Evolutionary conservation across 2,888 invertebrate species (phyloP).

Genomic region (Rhagium mordax): DNA sequence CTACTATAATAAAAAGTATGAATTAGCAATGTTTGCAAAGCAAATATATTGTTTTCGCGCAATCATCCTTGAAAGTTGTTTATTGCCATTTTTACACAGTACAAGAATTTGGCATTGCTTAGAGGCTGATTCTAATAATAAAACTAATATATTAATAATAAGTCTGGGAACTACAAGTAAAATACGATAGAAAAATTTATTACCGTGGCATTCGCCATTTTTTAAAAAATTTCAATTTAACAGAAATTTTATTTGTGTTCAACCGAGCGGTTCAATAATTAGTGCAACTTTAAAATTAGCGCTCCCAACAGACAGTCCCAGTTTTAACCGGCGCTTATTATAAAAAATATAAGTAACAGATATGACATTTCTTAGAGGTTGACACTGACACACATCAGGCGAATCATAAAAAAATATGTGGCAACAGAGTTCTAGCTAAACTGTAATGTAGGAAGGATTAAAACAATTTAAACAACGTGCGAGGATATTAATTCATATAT

Average conservation of each 20-base stretch:
- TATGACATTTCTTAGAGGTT: neutral
- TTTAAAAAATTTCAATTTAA: neutral
- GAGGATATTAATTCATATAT: no score
- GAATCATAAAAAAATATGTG: neutral
- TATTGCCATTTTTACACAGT: slow-evolving; percentile 2
- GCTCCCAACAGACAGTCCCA: neutral
- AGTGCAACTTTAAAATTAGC: neutral
- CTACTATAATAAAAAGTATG: neutral
- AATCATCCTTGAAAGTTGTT: slow-evolving; percentile 6
- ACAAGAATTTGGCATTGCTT: slow-evolving; percentile 4
- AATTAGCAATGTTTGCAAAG: neutral
- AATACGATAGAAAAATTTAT: neutral
- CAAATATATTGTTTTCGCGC: slow-evolving; percentile 10
- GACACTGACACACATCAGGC: neutral
- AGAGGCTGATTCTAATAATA: neutral
- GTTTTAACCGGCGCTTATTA: neutral
- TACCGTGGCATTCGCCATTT: neutral
- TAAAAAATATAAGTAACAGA: neutral
- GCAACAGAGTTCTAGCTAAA: no score
- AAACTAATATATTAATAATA: neutral
- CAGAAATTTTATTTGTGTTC: no score
- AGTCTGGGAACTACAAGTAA: neutral
- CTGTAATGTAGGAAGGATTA: no score
- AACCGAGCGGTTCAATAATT: no score
- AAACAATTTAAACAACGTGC: no score